phyloP scores from a whole-genome alignment of 2,797 vertebrate species.

The Cichlasoma orientale region DNA sequence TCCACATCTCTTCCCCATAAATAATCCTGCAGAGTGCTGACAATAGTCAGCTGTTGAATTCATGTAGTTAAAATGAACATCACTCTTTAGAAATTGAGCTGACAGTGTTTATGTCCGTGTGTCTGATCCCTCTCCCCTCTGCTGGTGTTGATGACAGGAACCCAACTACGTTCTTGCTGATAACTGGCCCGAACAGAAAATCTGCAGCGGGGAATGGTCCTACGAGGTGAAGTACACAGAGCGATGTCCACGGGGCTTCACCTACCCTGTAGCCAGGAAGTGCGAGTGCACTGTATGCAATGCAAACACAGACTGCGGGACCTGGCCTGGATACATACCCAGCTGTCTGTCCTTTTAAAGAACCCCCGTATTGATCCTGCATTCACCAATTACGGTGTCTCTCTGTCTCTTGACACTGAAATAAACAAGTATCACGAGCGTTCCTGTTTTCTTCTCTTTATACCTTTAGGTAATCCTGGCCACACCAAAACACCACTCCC shows the following conservation, averaged over 20 bases:
- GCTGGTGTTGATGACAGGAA: constrained; percentile 75
- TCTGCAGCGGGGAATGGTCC: constrained; percentile 85
- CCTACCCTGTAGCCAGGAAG: constrained; percentile 86
- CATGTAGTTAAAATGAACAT: neutral
- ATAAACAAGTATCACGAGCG: constrained; percentile 34
- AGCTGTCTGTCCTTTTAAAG: constrained; percentile 74
- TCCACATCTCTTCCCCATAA: neutral
- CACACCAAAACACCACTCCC: neutral
- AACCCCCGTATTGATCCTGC: neutral
- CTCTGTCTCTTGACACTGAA: constrained; percentile 8
- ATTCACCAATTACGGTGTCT: neutral
- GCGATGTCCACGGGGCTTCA: constrained; percentile 82
- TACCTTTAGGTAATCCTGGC: no score
- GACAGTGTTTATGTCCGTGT: neutral
- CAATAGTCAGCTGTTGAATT: neutral
- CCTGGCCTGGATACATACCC: constrained; percentile 70
- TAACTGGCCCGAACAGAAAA: constrained; percentile 60
- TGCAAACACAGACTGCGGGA: constrained; percentile 82
- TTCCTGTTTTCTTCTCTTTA: neutral
- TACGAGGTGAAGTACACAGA: constrained; percentile 86
- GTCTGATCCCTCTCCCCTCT: neutral
- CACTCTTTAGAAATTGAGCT: neutral
- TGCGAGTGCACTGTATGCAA: constrained; percentile 87
- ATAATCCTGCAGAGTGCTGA: neutral
- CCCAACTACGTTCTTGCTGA: constrained; percentile 57